Evolutionary conservation across 2,888 invertebrate species (phyloP), one percentile per base, ranked within the genome.

Genomic region (Nysson spinosus): DNA sequence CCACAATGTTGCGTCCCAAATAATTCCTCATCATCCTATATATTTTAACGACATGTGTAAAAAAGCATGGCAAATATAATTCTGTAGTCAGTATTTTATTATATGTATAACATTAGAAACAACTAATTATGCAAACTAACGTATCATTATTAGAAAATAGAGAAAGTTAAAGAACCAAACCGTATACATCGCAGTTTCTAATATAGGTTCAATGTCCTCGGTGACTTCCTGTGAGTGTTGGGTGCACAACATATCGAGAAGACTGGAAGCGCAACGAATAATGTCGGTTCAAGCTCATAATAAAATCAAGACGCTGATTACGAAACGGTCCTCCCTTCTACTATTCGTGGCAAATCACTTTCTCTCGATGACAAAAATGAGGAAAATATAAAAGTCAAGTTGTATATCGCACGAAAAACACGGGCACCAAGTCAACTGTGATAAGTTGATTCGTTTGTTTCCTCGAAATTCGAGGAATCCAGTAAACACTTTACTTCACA

Each of bases 151-250:
- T n/a, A n/a, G n/a, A n/a, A n/a, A n/a, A n/a, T n/a, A n/a, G n/a
- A n/a, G n/a, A n/a, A n/a, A n/a, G n/a, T n/a, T n/a, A n/a, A n/a
- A 16, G 9, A 35, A 19, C 9, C 49, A 56, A 50, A 71, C 71
- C 72, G 24, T 49, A 11, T 71, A 39, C 4, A 5, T 28, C 4
- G 28, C 22, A n/a, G 22, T 28, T 28, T 14, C 34, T n/a, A n/a
- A n/a, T n/a, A n/a, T n/a, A n/a, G n/a, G 46, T 11, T 28, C 24
- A 49, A 51, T 50, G 4, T n/a, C 17, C 6, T 9, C 24, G n/a
- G n/a, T n/a, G 20, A 4, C 11, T 9, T 14, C 26, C 20, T 50
- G 34, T 35, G 47, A 56, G 24, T 30, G 30, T 26, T 32, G 37
- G 19, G 20, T 35, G 37, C 3, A 7, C 5, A 7, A 43, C 35